Evolutionary conservation across 2,113 vertebrate genomes (phyloP), one percentile per base, ranked within the genome.

Genomic region (Elanoides forficatus): DNA sequence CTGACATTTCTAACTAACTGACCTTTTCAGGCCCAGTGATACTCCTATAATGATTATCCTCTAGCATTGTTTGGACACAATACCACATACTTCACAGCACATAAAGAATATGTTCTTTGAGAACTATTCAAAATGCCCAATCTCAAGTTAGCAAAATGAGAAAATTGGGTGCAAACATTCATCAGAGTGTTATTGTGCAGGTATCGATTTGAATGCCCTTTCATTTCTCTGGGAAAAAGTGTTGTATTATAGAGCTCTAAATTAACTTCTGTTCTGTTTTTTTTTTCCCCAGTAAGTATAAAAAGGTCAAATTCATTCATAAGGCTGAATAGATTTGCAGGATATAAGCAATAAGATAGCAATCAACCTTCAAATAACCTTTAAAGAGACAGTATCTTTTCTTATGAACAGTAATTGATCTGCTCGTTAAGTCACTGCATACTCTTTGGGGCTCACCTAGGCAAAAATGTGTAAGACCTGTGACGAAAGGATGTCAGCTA

Each of bases 301-400:
- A 99, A 99, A 99, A 99, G 99, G 99, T 99, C 99, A 99, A 99
- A 99, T 98, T 98, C 98, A 99, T 99, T 99, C 99, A 99, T 99
- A 99, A 99, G 98, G 96, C 98, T 98, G 97, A 98, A 98, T 98
- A 98, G 98, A 99, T 99, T 98, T 98, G 98, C 98, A 98, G 98
- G 98, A 97, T 98, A 98, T 98, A 98, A 98, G 97, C 96, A 94
- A 98, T 97, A 98, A 98, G 98, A 99, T 99, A 99, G 98, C 98
- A 98, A 98, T 98, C 99, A 99, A 98, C 98, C 99, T 99, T 99
- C 98, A 99, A 98, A 99, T 99, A 99, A 99, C 98, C 98, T 98
- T 98, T 99, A 98, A 98, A 97, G 96, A 97, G 97, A 97, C 97
- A 96, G 88, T 93, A 90, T 96, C 93, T 97, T 97, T 95, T 93